These are phyloP conservation scores for Cercopithecus mitis DNA, from an alignment of 2,797 vertebrate genomes.

Conservation along the genomic window DNA sequence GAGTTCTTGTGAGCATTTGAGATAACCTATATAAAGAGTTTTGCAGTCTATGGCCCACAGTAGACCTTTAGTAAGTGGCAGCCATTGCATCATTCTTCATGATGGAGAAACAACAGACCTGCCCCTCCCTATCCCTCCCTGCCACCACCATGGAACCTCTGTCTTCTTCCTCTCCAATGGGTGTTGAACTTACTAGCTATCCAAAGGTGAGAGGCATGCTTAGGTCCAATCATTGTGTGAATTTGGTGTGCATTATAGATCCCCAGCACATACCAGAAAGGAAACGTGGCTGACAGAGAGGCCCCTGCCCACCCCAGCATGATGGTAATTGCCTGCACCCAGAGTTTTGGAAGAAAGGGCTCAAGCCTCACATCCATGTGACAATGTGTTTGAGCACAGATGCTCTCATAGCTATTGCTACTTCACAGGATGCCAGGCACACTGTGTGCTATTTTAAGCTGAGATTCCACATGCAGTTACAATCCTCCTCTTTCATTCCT, in stretches of 20 bases:
- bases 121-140: background rate
- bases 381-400: background rate
- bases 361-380: background rate
- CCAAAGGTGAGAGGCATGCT: background rate
- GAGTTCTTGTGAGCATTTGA: background rate
- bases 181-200: background rate
- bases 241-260: background rate
- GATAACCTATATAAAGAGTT: background rate
- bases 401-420: background rate
- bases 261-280: background rate
- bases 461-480: background rate
- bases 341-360: background rate
- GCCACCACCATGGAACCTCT: background rate
- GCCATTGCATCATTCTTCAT: background rate
- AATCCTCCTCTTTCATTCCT: conserved; percentile 23
- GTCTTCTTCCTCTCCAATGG: background rate
- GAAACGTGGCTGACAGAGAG: background rate
- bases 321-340: background rate
- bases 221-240: background rate
- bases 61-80: background rate
- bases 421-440: background rate
- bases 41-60: background rate
- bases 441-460: conserved; percentile 32
- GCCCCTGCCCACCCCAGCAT: background rate
- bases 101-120: background rate